phyloP scores from a whole-genome alignment of 1,140 invertebrate genomes.

The Diorhabda elongata region DNA sequence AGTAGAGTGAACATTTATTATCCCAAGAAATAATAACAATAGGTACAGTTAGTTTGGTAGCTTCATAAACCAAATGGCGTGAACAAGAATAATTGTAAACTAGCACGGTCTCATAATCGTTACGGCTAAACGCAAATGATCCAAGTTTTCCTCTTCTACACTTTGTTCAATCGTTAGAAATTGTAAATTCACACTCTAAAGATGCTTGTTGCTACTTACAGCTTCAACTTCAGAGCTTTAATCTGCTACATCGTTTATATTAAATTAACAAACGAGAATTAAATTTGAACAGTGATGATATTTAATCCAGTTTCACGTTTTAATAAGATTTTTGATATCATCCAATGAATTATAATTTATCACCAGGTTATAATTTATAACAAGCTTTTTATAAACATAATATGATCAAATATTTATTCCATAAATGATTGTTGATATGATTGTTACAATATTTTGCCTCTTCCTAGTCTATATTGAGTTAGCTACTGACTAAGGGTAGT shows the following conservation, averaged over 20 bases:
- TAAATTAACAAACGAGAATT: too few species aligned
- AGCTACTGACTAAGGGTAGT: too few species aligned
- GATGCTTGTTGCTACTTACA: neutral
- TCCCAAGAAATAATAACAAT: neutral
- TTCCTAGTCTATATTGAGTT: too few species aligned
- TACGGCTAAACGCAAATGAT: constrained; percentile 1
- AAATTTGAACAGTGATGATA: neutral
- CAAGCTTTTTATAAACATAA: too few species aligned
- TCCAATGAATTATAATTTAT: too few species aligned
- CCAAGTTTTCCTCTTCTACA: neutral
- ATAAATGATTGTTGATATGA: too few species aligned
- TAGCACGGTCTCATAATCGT: neutral
- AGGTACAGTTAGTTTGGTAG: neutral
- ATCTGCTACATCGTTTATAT: too few species aligned
- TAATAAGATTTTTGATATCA: neutral
- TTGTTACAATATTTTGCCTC: too few species aligned
- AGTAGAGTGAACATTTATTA: neutral
- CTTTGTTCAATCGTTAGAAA: neutral
- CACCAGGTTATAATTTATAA: too few species aligned
- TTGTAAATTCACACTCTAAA: neutral
- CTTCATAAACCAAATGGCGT: neutral
- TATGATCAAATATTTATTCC: too few species aligned
- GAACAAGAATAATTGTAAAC: neutral
- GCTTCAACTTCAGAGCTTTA: too few species aligned
- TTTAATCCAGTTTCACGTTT: neutral